Evolutionary conservation across 2,888 invertebrate species (phyloP).

Genomic region (Xylota sylvarum): DNA sequence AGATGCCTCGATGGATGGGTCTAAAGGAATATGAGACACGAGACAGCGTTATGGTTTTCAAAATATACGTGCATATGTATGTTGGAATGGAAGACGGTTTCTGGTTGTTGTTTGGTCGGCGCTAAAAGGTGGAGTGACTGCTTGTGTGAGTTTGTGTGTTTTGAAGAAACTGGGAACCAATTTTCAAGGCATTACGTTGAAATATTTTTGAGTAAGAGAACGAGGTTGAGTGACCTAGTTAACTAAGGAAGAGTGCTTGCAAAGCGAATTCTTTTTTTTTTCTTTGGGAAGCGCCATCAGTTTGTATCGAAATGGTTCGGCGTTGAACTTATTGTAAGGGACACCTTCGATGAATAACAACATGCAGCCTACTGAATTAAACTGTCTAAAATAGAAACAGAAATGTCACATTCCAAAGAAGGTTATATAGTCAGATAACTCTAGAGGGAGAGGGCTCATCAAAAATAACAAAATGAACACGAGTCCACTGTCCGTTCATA

Average conservation of each 20-base stretch:
- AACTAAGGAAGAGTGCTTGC: not conserved
- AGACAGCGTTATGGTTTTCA: constrained; percentile 32
- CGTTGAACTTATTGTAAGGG: too few species aligned
- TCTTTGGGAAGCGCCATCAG: too few species aligned
- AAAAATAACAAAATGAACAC: too few species aligned
- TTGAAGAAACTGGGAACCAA: not conserved
- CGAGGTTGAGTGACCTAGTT: not conserved
- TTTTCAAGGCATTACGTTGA: not conserved
- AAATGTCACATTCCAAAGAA: too few species aligned
- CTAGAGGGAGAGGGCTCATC: too few species aligned
- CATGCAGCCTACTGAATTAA: too few species aligned
- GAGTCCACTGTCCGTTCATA: too few species aligned
- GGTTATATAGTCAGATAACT: too few species aligned
- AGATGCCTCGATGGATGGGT: constrained; percentile 53
- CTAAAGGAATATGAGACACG: constrained; percentile 61
- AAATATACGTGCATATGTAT: not conserved
- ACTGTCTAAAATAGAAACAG: too few species aligned
- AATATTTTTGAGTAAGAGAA: not conserved
- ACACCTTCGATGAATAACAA: too few species aligned
- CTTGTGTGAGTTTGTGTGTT: not conserved
- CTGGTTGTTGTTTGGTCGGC: constrained; percentile 26
- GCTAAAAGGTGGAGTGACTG: constrained; percentile 23
- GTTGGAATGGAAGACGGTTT: not conserved
- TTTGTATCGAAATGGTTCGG: too few species aligned
- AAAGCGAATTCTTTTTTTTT: too few species aligned